Evolutionary conservation across 2,113 vertebrate species (phyloP), one percentile per base, ranked within the genome.

Genomic region (Hippocampus abdominalis): DNA sequence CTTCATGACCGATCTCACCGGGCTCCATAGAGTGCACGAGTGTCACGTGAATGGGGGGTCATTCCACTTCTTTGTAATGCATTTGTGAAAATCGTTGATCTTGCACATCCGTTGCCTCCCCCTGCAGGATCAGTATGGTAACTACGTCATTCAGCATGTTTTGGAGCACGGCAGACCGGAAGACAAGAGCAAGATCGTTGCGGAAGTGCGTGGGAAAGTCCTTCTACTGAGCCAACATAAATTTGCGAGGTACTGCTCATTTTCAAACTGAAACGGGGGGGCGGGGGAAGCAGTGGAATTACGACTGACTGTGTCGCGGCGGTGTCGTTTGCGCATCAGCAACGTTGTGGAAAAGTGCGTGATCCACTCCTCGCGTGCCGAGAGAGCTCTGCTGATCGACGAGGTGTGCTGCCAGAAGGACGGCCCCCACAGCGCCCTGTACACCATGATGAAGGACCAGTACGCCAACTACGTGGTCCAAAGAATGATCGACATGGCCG

Each of bases 361-460:
- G 79, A 97, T 96, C 63, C 96, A 99, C 49, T 97, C 97, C 1
- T 98, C 97, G 6, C 96, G 97, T 44, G 94, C 96, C 1, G 97
- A 99, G 91, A 92, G 97, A 81, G 96, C 95, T 42, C 89, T 99
- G 78, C 93, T 99, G 66, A 97, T 99, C 18, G 97, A 99, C 20
- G 97, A 99, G 76, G 94, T 99, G 69, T 99, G 97, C 90, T 98
- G 95, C 87, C 96, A 97, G 93, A 98, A 96, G 39, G 97, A 99
- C 44, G 97, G 97, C 85, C 96, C 97, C 81, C 97, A 99, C 91
- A 98, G 96, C 90, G 96, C 97, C 92, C 93, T 99, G 92, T 99
- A 99, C 93, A 98, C 96, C 91, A 99, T 99, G 97, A 99, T 99
- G 97, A 99, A 99, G 93, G 97, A 99, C 92, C 97, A 99, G 88